phyloP scores from a whole-genome alignment of 2,888 invertebrate species.

The Empis livida region DNA sequence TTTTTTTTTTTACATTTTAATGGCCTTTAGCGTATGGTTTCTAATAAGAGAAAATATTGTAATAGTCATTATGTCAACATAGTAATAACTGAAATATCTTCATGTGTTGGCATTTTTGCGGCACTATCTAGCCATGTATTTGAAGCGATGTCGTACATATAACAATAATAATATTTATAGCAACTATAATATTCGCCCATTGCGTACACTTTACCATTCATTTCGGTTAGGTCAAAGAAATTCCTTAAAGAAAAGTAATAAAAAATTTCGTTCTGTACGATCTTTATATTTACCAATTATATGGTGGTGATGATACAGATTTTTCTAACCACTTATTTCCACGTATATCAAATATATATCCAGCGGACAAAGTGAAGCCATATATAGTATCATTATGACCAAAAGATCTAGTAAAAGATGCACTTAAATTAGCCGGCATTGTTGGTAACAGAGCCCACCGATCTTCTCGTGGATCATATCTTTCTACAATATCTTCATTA shows the following conservation, averaged over 20 bases:
- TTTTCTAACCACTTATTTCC: background rate
- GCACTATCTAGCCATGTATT: background rate
- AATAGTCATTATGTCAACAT: background rate
- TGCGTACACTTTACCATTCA: background rate
- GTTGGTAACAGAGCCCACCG: background rate
- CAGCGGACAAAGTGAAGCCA: background rate
- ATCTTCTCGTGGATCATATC: conserved; percentile 2
- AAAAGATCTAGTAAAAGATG: background rate
- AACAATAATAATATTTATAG: conserved; percentile 1
- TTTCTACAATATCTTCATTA: background rate
- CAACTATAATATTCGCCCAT: conserved; percentile 1
- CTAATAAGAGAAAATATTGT: no score
- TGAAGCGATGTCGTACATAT: background rate
- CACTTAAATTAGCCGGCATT: background rate
- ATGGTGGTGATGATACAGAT: background rate
- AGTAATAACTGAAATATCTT: background rate
- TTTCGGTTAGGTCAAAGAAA: background rate
- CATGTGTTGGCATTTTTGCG: background rate
- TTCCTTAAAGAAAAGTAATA: background rate
- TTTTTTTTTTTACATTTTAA: no score
- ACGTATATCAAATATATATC: background rate
- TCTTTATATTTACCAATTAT: background rate
- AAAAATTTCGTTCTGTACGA: background rate
- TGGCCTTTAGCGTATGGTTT: no score
- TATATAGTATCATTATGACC: background rate